Evolutionary conservation across 2,888 invertebrate genomes (phyloP).

Genomic region (Sesia apiformis): DNA sequence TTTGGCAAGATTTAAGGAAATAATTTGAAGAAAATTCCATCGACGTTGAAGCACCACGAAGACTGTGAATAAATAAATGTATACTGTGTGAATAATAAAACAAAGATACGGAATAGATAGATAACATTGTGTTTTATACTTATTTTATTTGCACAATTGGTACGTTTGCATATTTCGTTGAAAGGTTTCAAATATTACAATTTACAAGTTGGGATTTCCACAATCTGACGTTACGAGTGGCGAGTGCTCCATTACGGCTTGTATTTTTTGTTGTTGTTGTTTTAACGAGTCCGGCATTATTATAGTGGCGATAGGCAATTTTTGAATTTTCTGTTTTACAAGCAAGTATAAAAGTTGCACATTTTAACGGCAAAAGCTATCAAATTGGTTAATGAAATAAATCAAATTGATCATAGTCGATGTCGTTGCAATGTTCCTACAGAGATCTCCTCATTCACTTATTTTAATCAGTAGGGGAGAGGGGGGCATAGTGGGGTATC

Average conservation of each 20-base stretch:
- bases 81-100: too few species aligned
- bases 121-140: conserved; percentile 10
- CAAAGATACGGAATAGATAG: conserved; percentile 9
- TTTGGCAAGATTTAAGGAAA: conserved; percentile 57
- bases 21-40: neutral
- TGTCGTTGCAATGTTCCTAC: too few species aligned
- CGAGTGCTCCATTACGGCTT: conserved; percentile 15
- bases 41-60: neutral
- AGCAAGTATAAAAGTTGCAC: neutral
- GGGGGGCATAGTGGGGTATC: too few species aligned
- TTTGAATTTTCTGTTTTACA: neutral
- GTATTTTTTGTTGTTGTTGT: too few species aligned
- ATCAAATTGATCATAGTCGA: too few species aligned
- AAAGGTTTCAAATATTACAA: conserved; percentile 49
- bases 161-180: conserved; percentile 33
- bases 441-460: too few species aligned
- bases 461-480: too few species aligned
- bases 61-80: neutral
- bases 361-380: neutral
- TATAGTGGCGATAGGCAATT: neutral
- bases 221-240: conserved; percentile 55
- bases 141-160: conserved; percentile 8
- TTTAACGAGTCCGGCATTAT: neutral
- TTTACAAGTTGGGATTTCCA: conserved; percentile 60
- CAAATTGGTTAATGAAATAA: neutral